Evolutionary conservation across 2,113 vertebrate genomes (phyloP).

Genomic region (Rhombomys opimus): DNA sequence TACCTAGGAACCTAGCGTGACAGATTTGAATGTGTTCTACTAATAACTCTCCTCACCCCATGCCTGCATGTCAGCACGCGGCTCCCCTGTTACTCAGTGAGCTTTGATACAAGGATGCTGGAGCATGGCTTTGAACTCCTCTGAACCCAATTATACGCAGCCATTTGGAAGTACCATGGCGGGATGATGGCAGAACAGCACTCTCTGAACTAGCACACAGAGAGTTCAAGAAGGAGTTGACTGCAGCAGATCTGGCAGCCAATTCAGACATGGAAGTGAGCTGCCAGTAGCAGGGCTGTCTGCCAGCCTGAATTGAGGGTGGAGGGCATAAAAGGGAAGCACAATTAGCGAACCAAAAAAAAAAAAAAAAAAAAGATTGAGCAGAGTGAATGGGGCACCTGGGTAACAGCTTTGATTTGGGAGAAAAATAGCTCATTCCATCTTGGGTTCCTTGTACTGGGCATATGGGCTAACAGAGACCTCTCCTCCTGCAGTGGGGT

Average conservation of each 20-base stretch:
- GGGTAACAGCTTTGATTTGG: slow-evolving; percentile 72
- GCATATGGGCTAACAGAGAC: slow-evolving; percentile 18
- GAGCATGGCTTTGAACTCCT: slow-evolving; percentile 87
- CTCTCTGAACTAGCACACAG: slow-evolving; percentile 85
- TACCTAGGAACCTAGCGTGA: slow-evolving; percentile 80
- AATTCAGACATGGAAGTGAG: slow-evolving; percentile 63
- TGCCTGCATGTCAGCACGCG: slow-evolving; percentile 80
- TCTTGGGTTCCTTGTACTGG: slow-evolving; percentile 5
- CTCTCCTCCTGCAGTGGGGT: slow-evolving; percentile 4
- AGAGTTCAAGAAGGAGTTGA: slow-evolving; percentile 84
- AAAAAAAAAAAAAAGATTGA: slow-evolving; percentile 61
- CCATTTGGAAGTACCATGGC: slow-evolving; percentile 86
- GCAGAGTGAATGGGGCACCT: slow-evolving; percentile 62
- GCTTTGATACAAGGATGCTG: slow-evolving; percentile 87
- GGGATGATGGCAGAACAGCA: slow-evolving; percentile 77
- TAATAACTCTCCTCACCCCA: slow-evolving; percentile 84
- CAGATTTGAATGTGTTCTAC: slow-evolving; percentile 78
- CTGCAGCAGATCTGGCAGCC: slow-evolving; percentile 74
- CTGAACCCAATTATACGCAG: slow-evolving; percentile 89
- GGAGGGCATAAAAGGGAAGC: slow-evolving; percentile 73
- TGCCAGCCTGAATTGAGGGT: slow-evolving; percentile 62
- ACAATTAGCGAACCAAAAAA: slow-evolving; percentile 79
- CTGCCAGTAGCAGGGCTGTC: slow-evolving; percentile 71
- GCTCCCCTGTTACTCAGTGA: slow-evolving; percentile 85
- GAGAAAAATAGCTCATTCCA: slow-evolving; percentile 45